Evolutionary conservation across 2,797 vertebrate species (phyloP).

Genomic region (Ctenochaetus hawaiiensis): DNA sequence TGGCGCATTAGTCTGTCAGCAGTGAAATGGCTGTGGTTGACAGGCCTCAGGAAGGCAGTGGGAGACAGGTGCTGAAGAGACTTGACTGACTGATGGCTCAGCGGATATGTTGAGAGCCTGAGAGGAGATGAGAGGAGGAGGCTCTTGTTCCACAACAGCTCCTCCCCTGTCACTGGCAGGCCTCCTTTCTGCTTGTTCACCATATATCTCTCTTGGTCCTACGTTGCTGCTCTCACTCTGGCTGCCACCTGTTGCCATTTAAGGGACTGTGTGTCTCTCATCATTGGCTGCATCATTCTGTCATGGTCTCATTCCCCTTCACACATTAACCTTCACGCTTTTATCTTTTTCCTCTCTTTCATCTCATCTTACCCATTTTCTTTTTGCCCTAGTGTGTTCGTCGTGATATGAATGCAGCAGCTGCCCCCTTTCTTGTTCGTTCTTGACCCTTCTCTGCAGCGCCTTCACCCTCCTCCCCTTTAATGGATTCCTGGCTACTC

Average conservation of each 20-base stretch:
- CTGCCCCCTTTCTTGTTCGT: constrained; percentile 52
- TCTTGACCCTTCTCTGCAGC: constrained; percentile 47
- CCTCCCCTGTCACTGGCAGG: constrained; percentile 22
- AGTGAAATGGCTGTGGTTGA: constrained; percentile 64
- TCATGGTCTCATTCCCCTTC: not conserved
- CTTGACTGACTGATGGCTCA: constrained; percentile 75
- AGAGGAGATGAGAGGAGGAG: constrained; percentile 50
- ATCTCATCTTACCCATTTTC: constrained; percentile 17
- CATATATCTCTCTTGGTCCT: constrained; percentile 46
- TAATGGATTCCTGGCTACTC: constrained; percentile 42
- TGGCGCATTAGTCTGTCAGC: constrained; percentile 78
- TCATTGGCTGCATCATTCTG: constrained; percentile 23
- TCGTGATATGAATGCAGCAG: constrained; percentile 56
- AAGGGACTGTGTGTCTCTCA: constrained; percentile 29
- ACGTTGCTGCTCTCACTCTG: constrained; percentile 16
- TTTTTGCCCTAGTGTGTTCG: constrained; percentile 37
- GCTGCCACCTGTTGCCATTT: constrained; percentile 70
- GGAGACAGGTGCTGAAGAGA: constrained; percentile 76
- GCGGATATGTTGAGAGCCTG: constrained; percentile 55
- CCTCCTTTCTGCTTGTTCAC: constrained; percentile 12
- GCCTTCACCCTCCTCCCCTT: not conserved
- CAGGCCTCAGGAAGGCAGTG: constrained; percentile 77
- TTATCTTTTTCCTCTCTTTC: constrained; percentile 24
- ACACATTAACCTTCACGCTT: constrained; percentile 15
- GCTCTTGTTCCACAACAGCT: constrained; percentile 62